Base-by-base conservation (phyloP, 2,797 vertebrate species). In the Prunella strophiata region DNA sequence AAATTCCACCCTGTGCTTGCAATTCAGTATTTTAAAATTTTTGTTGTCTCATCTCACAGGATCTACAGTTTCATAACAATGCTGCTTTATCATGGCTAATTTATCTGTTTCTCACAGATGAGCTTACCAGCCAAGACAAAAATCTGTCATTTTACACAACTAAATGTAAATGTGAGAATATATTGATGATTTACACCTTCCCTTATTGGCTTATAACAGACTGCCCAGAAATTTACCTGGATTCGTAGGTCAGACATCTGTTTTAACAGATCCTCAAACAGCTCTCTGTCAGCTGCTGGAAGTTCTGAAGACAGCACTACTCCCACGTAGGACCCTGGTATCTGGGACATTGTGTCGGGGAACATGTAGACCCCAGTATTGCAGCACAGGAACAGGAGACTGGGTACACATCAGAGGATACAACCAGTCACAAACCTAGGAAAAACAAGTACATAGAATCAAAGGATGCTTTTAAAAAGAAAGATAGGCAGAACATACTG, bases 321-420 rank as follows among this genome's bases (percentile, higher is more conserved):
- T 10, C 99, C 99, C 12, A 99, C 99, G 0, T 99, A 99, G 73
- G 98, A 99, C 36, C 99, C 99, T 2, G 98, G 98, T 10, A 96
- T 71, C 43, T 98, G 98, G 12, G 99, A 98, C 99, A 99, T 99
- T 85, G 99, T 97, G 96, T 99, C 99, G 8, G 99, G 99, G 90
- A 99, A 99, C 99, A 99, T 99, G 95, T 99, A 99, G 94, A 99
- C 99, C 26, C 99, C 99, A 1, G 98, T 99, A 93, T 96, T 99
- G 92, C 99, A 99, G 85, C 99, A 98, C 77, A 99, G 94, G 94
- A 90, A 99, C 99, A 2, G 99, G 99, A 27, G 99, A 99, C 91
- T 99, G 98, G 57, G 96, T 97, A 85, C 98, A 96, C 98, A 99
- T 99, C 52, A 99, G 98, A 11, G 99, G 99, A 94, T 99, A 99